Percentiles rank a stretch among this genome's conserved stretches.
Evolutionary conservation across 2,797 vertebrate species (phyloP).

Genomic region (Dendrocincla tyrannina): DNA sequence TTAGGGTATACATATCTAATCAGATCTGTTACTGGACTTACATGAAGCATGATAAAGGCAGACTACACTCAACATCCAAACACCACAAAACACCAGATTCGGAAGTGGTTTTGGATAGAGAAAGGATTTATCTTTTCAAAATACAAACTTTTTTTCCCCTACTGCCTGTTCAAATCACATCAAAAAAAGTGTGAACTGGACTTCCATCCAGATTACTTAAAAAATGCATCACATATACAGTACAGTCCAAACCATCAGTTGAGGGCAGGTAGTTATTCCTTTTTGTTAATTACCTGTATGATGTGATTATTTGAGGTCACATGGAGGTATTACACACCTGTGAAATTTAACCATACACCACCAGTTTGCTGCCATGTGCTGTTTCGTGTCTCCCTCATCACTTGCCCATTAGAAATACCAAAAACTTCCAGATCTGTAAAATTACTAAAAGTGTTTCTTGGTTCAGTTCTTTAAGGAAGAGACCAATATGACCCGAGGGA

Average conservation of each 20-base stretch:
- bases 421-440: background rate
- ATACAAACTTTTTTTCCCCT: background rate
- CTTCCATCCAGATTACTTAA: background rate
- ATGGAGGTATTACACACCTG: background rate
- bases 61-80: background rate
- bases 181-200: background rate
- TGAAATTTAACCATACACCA: background rate
- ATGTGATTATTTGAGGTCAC: background rate
- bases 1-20: background rate
- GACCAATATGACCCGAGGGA: background rate
- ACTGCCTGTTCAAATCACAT: background rate
- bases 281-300: background rate
- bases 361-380: background rate
- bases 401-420: fast-evolving
- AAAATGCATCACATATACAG: background rate
- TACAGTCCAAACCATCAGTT: background rate
- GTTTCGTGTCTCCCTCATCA: background rate
- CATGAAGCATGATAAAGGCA: background rate
- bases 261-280: background rate
- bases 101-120: background rate
- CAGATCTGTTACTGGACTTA: background rate
- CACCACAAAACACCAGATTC: background rate
- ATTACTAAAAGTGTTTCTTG: background rate
- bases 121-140: background rate
- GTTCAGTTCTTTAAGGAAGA: background rate